These are phyloP conservation scores for Eclectus roratus DNA, from an alignment of 2,113 vertebrate species.

Conservation along the genomic window DNA sequence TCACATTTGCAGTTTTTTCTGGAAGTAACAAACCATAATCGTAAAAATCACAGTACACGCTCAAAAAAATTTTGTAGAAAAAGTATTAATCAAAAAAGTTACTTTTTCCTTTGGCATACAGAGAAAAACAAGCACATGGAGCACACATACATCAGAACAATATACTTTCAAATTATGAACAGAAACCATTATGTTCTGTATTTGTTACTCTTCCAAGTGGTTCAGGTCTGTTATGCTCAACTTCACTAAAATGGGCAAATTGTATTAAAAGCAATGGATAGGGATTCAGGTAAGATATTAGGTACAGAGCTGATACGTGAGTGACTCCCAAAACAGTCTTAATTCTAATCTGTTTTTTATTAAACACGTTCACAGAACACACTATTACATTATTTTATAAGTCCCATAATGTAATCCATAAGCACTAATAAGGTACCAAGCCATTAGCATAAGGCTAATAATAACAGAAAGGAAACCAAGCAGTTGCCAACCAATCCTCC, in stretches of 20 bases:
- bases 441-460: not conserved
- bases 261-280: not conserved
- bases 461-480: not conserved
- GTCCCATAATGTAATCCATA: not conserved
- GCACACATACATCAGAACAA: not conserved
- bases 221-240: not conserved
- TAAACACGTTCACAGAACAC: not conserved
- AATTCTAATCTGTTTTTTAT: conserved; percentile 24
- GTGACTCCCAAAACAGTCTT: not conserved
- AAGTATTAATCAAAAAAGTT: not conserved
- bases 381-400: not conserved
- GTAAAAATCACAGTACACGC: not conserved
- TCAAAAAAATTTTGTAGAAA: not conserved
- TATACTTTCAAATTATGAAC: not conserved
- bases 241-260: not conserved
- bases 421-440: not conserved
- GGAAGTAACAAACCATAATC: not conserved
- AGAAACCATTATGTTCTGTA: not conserved
- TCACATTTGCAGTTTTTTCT: not conserved
- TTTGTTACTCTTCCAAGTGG: not conserved
- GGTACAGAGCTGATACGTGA: not conserved
- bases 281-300: conserved; percentile 19
- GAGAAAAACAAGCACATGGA: not conserved
- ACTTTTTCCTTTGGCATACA: not conserved
- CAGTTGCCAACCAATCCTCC: not conserved